Percentiles rank a stretch among this genome's conserved stretches.
phyloP scores from a whole-genome alignment of 2,113 vertebrate genomes.

The Bubalus kerabau region DNA sequence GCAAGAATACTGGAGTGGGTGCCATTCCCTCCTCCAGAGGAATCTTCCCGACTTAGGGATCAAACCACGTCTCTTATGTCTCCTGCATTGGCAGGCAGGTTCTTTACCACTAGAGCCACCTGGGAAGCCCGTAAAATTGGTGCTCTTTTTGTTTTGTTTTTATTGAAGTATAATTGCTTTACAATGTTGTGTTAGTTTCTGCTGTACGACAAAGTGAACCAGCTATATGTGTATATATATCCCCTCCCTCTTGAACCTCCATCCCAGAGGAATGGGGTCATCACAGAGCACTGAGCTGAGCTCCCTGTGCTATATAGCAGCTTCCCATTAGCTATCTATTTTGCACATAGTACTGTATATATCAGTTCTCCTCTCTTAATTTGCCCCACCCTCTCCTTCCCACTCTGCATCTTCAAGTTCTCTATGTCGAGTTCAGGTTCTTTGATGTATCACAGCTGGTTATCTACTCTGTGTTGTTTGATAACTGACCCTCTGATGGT shows the following conservation, averaged over 20 bases:
- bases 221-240: background rate
- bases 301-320: background rate
- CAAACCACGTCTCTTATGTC: rapidly evolving
- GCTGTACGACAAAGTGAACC: background rate
- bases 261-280: too few relatives aligned
- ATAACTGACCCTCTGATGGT: background rate
- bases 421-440: background rate
- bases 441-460: background rate
- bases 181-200: background rate
- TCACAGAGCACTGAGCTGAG: background rate
- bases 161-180: background rate
- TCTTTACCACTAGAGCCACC: background rate
- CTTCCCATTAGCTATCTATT: background rate
- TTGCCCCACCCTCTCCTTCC: background rate
- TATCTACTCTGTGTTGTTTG: background rate
- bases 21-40: background rate
- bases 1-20: background rate
- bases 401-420: background rate
- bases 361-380: background rate
- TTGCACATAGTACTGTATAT: background rate
- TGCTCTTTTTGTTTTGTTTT: background rate
- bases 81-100: background rate
- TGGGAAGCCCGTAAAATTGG: background rate
- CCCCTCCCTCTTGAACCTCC: background rate
- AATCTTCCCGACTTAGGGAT: background rate